A percentile compares a stretch with the other conserved stretches of the same genome.
Evolutionary conservation across 2,888 invertebrate genomes (phyloP).

Genomic region (Lithophane semibrunnea): DNA sequence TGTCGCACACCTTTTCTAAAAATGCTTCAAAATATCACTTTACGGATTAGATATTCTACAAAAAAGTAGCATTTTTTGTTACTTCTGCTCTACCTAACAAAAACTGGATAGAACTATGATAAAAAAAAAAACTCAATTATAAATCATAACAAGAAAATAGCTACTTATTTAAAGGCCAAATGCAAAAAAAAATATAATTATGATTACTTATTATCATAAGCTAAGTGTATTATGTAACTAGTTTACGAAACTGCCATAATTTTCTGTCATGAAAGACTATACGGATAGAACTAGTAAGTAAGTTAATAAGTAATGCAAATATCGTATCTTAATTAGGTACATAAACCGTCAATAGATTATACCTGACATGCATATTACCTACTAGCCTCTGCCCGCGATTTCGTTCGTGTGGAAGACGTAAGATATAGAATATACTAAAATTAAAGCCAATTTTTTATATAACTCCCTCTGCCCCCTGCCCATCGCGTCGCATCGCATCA

Average conservation of each 20-base stretch:
- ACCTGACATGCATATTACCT: neutral
- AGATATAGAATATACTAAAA: too few species aligned
- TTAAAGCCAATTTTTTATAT: too few species aligned
- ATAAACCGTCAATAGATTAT: neutral
- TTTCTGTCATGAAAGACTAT: neutral
- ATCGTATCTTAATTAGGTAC: neutral
- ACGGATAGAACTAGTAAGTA: neutral
- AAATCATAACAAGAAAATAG: neutral
- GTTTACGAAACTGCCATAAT: neutral
- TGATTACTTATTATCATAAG: neutral
- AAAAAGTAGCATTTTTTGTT: neutral
- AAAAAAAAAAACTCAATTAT: neutral
- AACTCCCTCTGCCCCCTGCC: neutral
- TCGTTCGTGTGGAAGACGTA: neutral
- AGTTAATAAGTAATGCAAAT: neutral
- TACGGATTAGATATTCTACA: too few species aligned
- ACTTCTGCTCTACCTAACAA: too few species aligned
- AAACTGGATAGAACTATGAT: too few species aligned
- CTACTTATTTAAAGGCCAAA: neutral
- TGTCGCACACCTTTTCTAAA: too few species aligned
- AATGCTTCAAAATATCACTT: too few species aligned
- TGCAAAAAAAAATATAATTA: neutral
- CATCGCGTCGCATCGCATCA: neutral
- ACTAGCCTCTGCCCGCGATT: neutral
- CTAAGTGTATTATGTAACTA: neutral